These are phyloP conservation scores for Scytalopus superciliaris DNA, from an alignment of 2,113 vertebrate genomes.

Conservation along the genomic window DNA sequence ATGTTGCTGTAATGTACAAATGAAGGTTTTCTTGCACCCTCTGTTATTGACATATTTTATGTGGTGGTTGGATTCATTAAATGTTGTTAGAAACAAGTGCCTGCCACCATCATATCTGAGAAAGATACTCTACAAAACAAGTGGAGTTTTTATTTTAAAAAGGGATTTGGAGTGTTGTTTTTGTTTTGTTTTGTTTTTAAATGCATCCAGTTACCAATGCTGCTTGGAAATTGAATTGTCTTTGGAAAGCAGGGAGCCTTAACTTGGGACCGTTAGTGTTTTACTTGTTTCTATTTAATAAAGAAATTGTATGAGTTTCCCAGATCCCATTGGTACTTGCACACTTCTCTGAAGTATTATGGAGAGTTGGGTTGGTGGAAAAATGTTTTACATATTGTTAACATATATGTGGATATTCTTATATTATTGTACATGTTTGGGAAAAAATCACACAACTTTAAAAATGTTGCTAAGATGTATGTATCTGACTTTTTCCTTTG, in stretches of 20 bases:
- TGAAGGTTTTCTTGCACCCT: conserved; percentile 8
- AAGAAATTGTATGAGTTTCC: conserved; percentile 59
- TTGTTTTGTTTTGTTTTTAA: conserved; percentile 29
- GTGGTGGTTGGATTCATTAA: conserved; percentile 19
- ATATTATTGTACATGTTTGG: conserved; percentile 80
- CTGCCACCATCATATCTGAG: conserved; percentile 46
- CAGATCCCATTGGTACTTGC: conserved; percentile 61
- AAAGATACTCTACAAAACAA: neutral
- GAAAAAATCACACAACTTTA: conserved; percentile 69
- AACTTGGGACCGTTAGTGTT: conserved; percentile 48
- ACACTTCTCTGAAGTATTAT: conserved; percentile 62
- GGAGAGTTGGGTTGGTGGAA: conserved; percentile 54
- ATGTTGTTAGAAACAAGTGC: conserved; percentile 9
- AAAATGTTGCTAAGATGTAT: conserved; percentile 79
- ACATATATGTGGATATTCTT: conserved; percentile 76
- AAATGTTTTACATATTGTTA: conserved; percentile 72
- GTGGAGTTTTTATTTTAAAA: conserved; percentile 9
- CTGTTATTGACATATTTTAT: conserved; percentile 23
- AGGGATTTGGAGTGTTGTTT: conserved; percentile 18
- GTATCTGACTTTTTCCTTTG: conserved; percentile 80
- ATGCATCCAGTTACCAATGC: conserved; percentile 21
- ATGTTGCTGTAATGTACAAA: neutral
- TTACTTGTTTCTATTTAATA: conserved; percentile 63
- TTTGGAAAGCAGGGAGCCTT: conserved; percentile 60
- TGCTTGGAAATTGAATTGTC: conserved; percentile 53